Conservation (phyloP, 2,888 invertebrate species). For the Apocheima hispidaria region DNA sequence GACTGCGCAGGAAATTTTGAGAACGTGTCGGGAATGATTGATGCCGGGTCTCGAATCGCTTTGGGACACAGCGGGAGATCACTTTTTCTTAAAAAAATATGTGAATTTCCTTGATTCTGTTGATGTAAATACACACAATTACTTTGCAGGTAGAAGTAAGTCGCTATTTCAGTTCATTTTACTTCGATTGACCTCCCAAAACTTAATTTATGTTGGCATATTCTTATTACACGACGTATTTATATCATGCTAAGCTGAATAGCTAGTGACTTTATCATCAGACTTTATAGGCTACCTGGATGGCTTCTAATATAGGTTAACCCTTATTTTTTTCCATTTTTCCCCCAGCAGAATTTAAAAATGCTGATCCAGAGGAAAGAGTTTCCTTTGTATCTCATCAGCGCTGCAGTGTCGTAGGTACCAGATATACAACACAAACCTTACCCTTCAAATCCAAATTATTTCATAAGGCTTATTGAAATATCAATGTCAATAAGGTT, state of each 20-base stretch:
- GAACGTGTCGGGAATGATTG: slow-evolving; percentile 29
- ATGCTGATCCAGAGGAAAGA: no score
- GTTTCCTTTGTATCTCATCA: no score
- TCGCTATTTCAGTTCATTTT: neutral
- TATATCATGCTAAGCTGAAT: no score
- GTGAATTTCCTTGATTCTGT: neutral
- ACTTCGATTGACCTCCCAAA: neutral
- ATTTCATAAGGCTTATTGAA: neutral
- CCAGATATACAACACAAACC: neutral
- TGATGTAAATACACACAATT: neutral
- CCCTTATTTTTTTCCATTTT: no score
- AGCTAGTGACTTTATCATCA: no score
- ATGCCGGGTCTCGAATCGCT: slow-evolving; percentile 11
- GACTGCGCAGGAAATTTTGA: slow-evolving; percentile 26
- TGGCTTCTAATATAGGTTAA: no score
- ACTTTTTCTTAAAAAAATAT: slow-evolving; percentile 1
- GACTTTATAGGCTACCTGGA: no score
- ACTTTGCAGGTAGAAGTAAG: neutral
- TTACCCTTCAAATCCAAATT: neutral
- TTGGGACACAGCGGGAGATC: slow-evolving; percentile 5
- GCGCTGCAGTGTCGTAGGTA: no score
- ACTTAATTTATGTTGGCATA: no score
- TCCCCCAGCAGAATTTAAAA: no score
- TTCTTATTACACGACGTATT: no score
- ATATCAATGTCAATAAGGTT: slow-evolving; percentile 2